phyloP scores from a whole-genome alignment of 2,888 invertebrate species.

The Archips xylosteana region DNA sequence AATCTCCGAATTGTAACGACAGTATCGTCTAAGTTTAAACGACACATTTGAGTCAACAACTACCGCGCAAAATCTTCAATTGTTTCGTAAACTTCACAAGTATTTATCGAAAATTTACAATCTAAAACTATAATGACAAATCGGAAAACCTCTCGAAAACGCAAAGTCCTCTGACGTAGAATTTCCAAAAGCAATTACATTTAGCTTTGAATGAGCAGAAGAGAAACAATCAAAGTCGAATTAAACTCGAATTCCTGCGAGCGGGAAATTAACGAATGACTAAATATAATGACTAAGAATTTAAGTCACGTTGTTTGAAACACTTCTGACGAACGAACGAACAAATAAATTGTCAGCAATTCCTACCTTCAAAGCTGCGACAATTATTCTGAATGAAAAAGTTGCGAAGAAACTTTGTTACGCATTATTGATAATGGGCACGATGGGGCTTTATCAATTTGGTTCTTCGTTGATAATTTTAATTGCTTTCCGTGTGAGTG shows the following conservation, averaged over 20 bases:
- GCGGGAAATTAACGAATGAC: slow-evolving; percentile 38
- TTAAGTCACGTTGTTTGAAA: slow-evolving; percentile 38
- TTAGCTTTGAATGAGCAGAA: slow-evolving; percentile 25
- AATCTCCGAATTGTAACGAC: no score
- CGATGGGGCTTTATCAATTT: slow-evolving; percentile 5
- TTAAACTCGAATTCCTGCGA: slow-evolving; percentile 35
- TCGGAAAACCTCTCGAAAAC: not conserved
- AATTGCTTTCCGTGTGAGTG: not conserved
- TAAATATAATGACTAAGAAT: slow-evolving; percentile 36
- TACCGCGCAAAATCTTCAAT: no score
- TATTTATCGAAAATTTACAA: no score
- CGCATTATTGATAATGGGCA: slow-evolving; percentile 29
- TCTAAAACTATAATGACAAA: not conserved
- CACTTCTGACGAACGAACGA: slow-evolving; percentile 30
- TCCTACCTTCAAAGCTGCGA: slow-evolving; percentile 20
- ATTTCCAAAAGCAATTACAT: slow-evolving; percentile 34
- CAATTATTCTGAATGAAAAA: slow-evolving; percentile 42
- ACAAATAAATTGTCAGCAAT: slow-evolving; percentile 35
- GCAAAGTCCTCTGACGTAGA: not conserved
- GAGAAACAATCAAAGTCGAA: slow-evolving; percentile 37
- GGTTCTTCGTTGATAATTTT: not conserved
- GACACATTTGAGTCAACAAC: no score
- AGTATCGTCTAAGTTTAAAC: no score
- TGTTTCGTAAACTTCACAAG: no score
- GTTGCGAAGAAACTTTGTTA: slow-evolving; percentile 31